Evolutionary conservation across 1,140 invertebrate genomes (phyloP).

Genomic region (Dendroctonus valens): DNA sequence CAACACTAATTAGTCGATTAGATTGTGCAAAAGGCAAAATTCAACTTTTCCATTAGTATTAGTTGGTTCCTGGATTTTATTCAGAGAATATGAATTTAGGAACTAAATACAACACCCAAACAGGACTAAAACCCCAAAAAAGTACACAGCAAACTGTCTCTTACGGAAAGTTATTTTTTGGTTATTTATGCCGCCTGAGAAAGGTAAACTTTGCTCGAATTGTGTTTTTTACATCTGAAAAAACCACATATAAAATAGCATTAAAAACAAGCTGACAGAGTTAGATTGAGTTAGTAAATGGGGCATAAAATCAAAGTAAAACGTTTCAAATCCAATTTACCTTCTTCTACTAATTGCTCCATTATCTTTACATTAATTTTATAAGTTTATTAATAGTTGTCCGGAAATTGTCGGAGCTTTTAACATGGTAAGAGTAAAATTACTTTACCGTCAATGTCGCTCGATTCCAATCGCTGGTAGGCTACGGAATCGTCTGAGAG

Average conservation of each 20-base stretch:
- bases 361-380: neutral
- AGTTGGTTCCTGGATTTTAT: too few relatives aligned
- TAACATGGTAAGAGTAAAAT: slow-evolving; percentile 1
- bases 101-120: neutral
- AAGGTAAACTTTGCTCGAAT: slow-evolving; percentile 19
- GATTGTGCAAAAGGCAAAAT: too few relatives aligned
- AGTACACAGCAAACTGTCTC: neutral
- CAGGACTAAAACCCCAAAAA: slow-evolving; percentile 1
- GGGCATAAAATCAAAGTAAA: neutral
- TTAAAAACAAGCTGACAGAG: slow-evolving; percentile 21
- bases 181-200: slow-evolving; percentile 18
- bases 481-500: slow-evolving; percentile 21
- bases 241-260: neutral
- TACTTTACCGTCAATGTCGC: slow-evolving; percentile 22
- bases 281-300: neutral
- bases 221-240: slow-evolving; percentile 17
- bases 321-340: slow-evolving; percentile 16
- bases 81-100: too few relatives aligned
- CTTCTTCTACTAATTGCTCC: slow-evolving; percentile 36
- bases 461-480: slow-evolving; percentile 20
- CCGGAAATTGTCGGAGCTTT: neutral
- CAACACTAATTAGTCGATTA: too few relatives aligned
- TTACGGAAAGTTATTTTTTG: slow-evolving; percentile 17
- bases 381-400: neutral
- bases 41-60: too few relatives aligned